Evolutionary conservation across 92 coral and sea anemone species (phyloP), one percentile per base, ranked within the genome.

Genomic region (Epizoanthus illoricatus): DNA sequence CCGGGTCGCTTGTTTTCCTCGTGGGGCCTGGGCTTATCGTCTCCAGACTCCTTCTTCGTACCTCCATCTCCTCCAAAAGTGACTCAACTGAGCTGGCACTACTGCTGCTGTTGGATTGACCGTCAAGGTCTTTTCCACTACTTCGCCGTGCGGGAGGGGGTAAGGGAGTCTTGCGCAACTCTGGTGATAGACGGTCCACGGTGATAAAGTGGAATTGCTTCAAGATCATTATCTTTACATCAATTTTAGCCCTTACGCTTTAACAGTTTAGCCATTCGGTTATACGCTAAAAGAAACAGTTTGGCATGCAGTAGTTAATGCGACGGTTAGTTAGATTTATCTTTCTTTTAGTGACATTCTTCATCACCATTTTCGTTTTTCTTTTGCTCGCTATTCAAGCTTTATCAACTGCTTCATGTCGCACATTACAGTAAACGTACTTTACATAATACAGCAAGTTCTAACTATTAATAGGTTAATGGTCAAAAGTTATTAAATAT

Each of bases 21-120:
- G 64, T 36, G 60, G 82, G 71, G 40, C 28, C 20, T 2, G 82
- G 79, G 57, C 86, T 89, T 11, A 84, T 52, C 47, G 60, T 85
- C 76, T 93, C 97, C 69, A 91, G 86, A 36, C 92, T 86, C 71
- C 56, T 88, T 60, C 86, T 88, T 73, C 87, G 86, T 45, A 86
- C 87, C 74, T 93, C 92, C 68, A 88, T 65, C 71, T 93, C 97
- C 18, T 91, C 97, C 58, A 93, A 75, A 47, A 85, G 54, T 15
- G 92, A 69, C 13, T 93, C 97, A 20, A 93, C 90, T 8, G 97
- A 88, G 70, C 89, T 85, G 28, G 81, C 85, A 70, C 97, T 89
- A 76, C 92, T 85, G 11, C 87, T 81, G 57, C 92, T 90, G 40
- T 85, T 71, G 65, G 82, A 42, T 43, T 72, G 82, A 42, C 82